Evolutionary conservation across 1,140 invertebrate genomes (phyloP).

Genomic region (Atta texana): DNA sequence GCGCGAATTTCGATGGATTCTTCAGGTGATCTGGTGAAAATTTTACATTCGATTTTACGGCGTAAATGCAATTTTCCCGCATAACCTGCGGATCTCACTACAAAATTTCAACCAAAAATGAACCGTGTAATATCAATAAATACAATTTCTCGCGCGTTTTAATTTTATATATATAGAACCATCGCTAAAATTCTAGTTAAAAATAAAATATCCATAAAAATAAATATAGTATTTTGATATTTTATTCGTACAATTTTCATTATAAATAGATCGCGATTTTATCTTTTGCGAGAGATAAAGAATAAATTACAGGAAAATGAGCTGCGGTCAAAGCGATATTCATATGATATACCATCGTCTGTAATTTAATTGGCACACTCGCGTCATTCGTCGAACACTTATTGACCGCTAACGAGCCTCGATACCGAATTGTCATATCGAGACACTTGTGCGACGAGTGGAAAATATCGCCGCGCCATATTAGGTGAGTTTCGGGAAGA

Average conservation of each 20-base stretch:
- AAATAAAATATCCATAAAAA: neutral
- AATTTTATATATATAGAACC: neutral
- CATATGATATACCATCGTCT: neutral
- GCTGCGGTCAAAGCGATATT: constrained; percentile 3
- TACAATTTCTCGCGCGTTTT: neutral
- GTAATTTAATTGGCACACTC: constrained; percentile 53
- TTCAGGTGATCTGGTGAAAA: neutral
- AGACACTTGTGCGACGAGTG: constrained; percentile 1
- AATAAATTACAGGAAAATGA: constrained; percentile 3
- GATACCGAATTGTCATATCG: constrained; percentile 38
- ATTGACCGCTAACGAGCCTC: constrained; percentile 9
- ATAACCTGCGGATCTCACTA: too few relatives aligned
- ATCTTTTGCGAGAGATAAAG: neutral
- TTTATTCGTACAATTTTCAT: neutral
- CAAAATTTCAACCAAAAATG: neutral
- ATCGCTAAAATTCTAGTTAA: neutral
- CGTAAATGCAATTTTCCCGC: neutral
- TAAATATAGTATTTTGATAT: neutral
- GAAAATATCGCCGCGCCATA: constrained; percentile 5
- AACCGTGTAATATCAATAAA: neutral
- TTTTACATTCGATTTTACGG: neutral
- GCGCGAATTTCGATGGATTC: neutral
- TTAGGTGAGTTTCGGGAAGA: constrained; percentile 47
- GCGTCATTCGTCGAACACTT: constrained; percentile 41
- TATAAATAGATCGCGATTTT: neutral